phyloP scores from a whole-genome alignment of 2,888 invertebrate genomes.

The Sinohyriopsis cumingii region DNA sequence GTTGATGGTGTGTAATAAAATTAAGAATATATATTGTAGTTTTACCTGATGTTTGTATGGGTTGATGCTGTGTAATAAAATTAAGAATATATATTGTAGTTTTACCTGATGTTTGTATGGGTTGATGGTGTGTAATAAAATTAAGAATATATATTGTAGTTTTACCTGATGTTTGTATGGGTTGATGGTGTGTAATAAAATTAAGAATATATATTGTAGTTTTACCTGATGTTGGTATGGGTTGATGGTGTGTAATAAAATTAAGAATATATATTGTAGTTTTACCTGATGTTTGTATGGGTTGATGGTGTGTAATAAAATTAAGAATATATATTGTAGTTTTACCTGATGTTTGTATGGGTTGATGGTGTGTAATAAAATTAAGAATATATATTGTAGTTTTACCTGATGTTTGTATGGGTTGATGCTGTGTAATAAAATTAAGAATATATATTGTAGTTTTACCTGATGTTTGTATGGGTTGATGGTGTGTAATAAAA shows the following conservation, averaged over 20 bases:
- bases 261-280: too few relatives aligned
- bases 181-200: not conserved
- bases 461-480: not conserved
- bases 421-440: not conserved
- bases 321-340: too few relatives aligned
- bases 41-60: not conserved
- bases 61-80: not conserved
- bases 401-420: not conserved
- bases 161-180: not conserved
- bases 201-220: too few relatives aligned
- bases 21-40: too few relatives aligned
- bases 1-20: not conserved
- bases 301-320: not conserved
- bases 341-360: not conserved
- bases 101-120: not conserved
- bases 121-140: not conserved
- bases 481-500: not conserved
- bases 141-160: too few relatives aligned
- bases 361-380: not conserved
- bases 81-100: too few relatives aligned
- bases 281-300: not conserved
- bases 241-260: not conserved
- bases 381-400: too few relatives aligned
- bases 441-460: too few relatives aligned
- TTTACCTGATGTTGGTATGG: not conserved